phyloP scores from a whole-genome alignment of 2,888 invertebrate genomes.

The Drosophila merina region DNA sequence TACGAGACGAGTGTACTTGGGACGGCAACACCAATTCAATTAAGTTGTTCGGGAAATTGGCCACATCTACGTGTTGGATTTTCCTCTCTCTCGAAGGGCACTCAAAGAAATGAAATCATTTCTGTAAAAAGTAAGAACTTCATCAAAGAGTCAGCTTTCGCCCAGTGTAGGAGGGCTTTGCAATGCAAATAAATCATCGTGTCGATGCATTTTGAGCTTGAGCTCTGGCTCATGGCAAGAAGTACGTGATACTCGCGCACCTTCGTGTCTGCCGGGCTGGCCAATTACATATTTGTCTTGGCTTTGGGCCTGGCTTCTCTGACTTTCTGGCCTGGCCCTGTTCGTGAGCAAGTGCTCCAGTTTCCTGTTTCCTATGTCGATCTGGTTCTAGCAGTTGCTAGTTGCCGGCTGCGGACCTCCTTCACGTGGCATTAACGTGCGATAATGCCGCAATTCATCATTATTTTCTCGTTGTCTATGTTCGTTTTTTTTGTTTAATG shows the following conservation, averaged over 20 bases:
- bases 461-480: slow-evolving; percentile 67
- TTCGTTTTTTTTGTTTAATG: slow-evolving; percentile 49
- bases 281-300: slow-evolving; percentile 73
- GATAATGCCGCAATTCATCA: slow-evolving; percentile 81
- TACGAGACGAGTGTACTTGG: slow-evolving; percentile 39
- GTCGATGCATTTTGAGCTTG: slow-evolving; percentile 74
- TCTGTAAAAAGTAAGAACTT: background rate
- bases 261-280: slow-evolving; percentile 43
- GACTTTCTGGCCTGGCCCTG: slow-evolving; percentile 63
- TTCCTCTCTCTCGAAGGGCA: slow-evolving; percentile 12
- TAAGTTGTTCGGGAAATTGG: slow-evolving; percentile 72
- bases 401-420: slow-evolving; percentile 34
- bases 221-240: slow-evolving; percentile 30
- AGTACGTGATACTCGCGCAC: slow-evolving; percentile 51
- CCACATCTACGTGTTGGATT: slow-evolving; percentile 58
- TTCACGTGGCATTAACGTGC: slow-evolving; percentile 68
- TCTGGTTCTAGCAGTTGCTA: slow-evolving; percentile 21
- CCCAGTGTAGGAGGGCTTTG: slow-evolving; percentile 48
- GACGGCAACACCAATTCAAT: slow-evolving; percentile 63
- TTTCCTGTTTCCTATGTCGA: slow-evolving; percentile 48
- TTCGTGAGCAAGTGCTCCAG: slow-evolving; percentile 72
- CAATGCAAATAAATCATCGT: slow-evolving; percentile 83
- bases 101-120: slow-evolving; percentile 13
- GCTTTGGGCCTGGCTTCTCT: slow-evolving; percentile 21
- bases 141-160: slow-evolving; percentile 14